Base-by-base conservation (phyloP, 2,113 vertebrate genomes). In the Mungos mungo region DNA sequence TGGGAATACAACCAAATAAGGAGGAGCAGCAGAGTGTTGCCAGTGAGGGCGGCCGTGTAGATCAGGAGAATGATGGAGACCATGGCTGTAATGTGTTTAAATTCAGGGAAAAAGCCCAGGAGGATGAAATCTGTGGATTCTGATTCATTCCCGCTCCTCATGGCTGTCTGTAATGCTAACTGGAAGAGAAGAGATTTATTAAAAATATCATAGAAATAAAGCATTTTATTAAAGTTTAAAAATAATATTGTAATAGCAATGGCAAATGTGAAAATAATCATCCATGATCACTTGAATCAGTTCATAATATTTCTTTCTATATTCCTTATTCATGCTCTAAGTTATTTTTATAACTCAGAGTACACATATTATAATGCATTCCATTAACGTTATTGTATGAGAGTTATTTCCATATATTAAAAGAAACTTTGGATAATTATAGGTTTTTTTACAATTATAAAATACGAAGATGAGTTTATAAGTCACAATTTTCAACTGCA, bases 1-100 rank as follows among this genome's bases (percentile, higher is more conserved):
- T 7, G 65, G 33, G 88, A 68, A 60, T 97, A 94, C 38, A 66
- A 23, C 41, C 69, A 94, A 76, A 92, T 80, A 47, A 96, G 88
- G 9, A 88, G 15, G 5, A 95, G 14, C 47, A 96, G 76, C 8
- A 94, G 76, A 6, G 38, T 27, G 23, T 94, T 97, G 54, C 92
- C 50, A 7, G 57, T 82, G 54, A 95, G 57, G 27, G 92, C n/a
- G 0, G 69, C 74, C 2, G 41, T 27, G n/a, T 83, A 96, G 50
- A 88, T 71, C 7, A 96, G 68, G 19, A 96, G 77, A 57, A 93
- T 85, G 74, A 52, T 29, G 16, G 66, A 33, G 14, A 93, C 47
- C n/a, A 97, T 25, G 10, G 21, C 79, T 31, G 74, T 69, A 66
- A 82, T 66, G 19, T 90, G 52, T 33, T 47, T 76, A 80, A 91